phyloP scores from a whole-genome alignment of 1,140 invertebrate genomes.

The Drosophila arizonae region DNA sequence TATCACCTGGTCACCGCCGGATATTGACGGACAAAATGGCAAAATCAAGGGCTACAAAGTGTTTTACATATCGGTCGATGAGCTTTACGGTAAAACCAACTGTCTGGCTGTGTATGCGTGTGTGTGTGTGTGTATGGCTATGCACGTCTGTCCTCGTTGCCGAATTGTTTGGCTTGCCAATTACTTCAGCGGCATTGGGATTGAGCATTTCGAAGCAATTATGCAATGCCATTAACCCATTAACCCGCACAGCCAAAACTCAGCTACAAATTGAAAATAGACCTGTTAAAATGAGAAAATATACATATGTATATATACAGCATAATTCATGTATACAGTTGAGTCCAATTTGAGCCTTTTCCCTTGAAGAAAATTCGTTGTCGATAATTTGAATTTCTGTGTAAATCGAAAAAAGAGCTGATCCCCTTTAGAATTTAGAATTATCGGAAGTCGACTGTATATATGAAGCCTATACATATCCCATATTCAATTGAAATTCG shows the following conservation, averaged over 20 bases:
- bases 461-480: no score
- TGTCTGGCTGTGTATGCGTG: background rate
- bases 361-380: no score
- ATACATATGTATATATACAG: no score
- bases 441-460: no score
- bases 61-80: slow-evolving; percentile 88
- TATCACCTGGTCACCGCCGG: slow-evolving; percentile 93
- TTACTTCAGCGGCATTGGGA: slow-evolving; percentile 55
- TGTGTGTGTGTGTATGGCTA: background rate
- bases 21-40: slow-evolving; percentile 91
- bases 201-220: slow-evolving; percentile 50
- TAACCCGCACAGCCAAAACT: slow-evolving; percentile 34
- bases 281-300: background rate
- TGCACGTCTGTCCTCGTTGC: background rate
- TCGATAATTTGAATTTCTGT: no score
- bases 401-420: no score
- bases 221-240: slow-evolving; percentile 64
- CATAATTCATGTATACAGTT: no score
- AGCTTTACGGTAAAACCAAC: slow-evolving; percentile 87
- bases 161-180: slow-evolving; percentile 54
- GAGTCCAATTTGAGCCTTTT: no score
- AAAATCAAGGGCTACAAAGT: slow-evolving; percentile 94
- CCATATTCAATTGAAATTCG: no score
- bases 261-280: background rate
- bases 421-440: no score